Base-by-base conservation (phyloP, 2,888 invertebrate genomes). In the Cremastobaeus sp. region DNA sequence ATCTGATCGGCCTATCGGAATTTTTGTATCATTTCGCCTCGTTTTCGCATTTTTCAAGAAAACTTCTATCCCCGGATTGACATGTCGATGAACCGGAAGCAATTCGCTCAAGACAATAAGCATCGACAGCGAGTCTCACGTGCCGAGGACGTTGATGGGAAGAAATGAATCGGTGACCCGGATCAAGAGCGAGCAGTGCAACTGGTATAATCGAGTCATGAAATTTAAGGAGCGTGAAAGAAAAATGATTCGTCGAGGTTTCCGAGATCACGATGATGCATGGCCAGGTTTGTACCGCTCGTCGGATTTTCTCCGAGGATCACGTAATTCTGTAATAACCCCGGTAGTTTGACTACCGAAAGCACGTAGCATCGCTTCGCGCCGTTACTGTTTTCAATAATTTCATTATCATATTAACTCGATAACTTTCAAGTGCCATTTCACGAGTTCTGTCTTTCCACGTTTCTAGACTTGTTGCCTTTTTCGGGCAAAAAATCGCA, bases 71-170 rank as follows among this genome's bases (percentile, higher is more conserved):
- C 54, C 21, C 0, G 45, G 60, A 72, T 60, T 72, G 72, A 66
- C 60, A 55, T 47, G 60, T 47, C 54, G 54, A 59, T 54, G 72
- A 66, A 72, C 60, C 60, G 72, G 65, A 72, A 72, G 65, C 59
- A 72, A 72, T 72, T 72, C 66, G 60, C 65, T 66, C 65, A 47
- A 72, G 60, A 72, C 72, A 72, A 65, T 72, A 59, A 72, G 65
- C 71, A 72, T 64, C 45, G 71, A 64, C 71, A 57, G 45, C 55
- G 52, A 59, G 57, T 71, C 65, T 59, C 43, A 54, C 59, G 71
- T 72, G 71, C 50, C 12, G 47, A 14, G 55, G 52, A 65, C 65
- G 59, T 57, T 72, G 65, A 72, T 65, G 45, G 71, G 21, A 72
- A 59, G 71, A 65, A 72, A 72, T 72, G 59, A 72, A 57, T 47